Base-by-base conservation (phyloP, 2,113 vertebrate species). In the Forbesichthys agassizii region DNA sequence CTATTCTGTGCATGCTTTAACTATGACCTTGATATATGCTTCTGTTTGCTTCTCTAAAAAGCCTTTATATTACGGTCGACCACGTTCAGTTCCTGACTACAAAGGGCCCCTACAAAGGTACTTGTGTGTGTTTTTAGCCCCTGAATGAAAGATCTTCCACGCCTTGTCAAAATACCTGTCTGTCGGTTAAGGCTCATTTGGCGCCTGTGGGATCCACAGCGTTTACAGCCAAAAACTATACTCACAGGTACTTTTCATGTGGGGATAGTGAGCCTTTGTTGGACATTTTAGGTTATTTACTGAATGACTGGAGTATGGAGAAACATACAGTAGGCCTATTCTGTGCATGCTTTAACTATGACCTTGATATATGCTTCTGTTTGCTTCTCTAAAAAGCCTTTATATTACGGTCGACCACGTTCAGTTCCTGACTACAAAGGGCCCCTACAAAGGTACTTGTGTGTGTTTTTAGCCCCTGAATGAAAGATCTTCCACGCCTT, bases 121-220 rank as follows among this genome's bases (percentile, higher is more conserved):
- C 20, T 73, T 64, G 4, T 71, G 61, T 77, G 4, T 71, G 61
- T 77, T 64, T 66, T 56, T 77, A 72, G 65, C 48, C 64, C 62
- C 62, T 77, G 74, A 82, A 71, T 83, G 59, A 70, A 78, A 78
- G 75, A 64, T 68, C 70, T 73, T 64, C 73, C 57, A 12, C 66
- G 62, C 46, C 72, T 73, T 66, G 62, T 88, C 51, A 79, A 80
- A 86, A 89, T 81, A 86, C 83, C 79, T 78, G 68, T 87, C 80
- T 71, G 59, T 78, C 82, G 78, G 86, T 85, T 79, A 62, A 56
- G 76, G 46, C 79, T 86, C 79, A 69, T 87, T 84, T 87, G 69
- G 48, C 27, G 51, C 64, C 74, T 64, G 51, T 75, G 54, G 74
- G 68, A 78, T 66, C 63, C 18, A 33, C 42, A 9, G 55, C 78